Evolutionary conservation across 2,113 vertebrate genomes (phyloP).

Genomic region (Odontesthes bonariensis): DNA sequence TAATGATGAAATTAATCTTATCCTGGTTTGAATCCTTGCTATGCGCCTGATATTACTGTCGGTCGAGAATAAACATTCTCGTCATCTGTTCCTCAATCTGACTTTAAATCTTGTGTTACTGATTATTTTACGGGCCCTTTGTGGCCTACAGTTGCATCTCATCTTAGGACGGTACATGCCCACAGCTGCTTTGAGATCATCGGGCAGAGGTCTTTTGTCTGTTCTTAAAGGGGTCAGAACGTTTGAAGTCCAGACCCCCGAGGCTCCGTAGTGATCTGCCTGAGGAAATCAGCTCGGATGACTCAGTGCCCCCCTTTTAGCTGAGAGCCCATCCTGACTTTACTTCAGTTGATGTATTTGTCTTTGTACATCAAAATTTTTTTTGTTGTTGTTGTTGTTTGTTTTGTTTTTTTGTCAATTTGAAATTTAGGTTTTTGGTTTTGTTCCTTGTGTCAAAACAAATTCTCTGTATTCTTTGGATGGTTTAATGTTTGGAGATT

Average conservation of each 20-base stretch:
- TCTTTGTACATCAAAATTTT: background rate
- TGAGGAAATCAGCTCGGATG: constrained; percentile 14
- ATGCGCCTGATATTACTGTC: constrained; percentile 30
- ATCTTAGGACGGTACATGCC: background rate
- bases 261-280: constrained; percentile 1
- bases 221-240: background rate
- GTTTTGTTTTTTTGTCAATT: too few relatives aligned
- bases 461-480: too few relatives aligned
- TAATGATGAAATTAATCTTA: constrained; percentile 45
- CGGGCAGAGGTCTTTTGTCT: background rate
- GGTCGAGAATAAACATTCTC: constrained; percentile 7
- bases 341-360: background rate
- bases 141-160: background rate
- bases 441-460: too few relatives aligned
- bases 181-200: background rate
- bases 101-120: background rate
- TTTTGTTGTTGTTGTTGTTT: too few relatives aligned
- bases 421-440: too few relatives aligned
- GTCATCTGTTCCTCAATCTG: constrained; percentile 24
- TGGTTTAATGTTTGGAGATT: too few relatives aligned
- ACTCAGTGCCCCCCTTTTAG: constrained; percentile 7
- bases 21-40: constrained; percentile 25
- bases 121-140: background rate
- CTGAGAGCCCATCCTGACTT: background rate
- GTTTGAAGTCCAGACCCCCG: background rate